phyloP scores from a whole-genome alignment of 2,797 vertebrate genomes.

The Esox lucius region DNA sequence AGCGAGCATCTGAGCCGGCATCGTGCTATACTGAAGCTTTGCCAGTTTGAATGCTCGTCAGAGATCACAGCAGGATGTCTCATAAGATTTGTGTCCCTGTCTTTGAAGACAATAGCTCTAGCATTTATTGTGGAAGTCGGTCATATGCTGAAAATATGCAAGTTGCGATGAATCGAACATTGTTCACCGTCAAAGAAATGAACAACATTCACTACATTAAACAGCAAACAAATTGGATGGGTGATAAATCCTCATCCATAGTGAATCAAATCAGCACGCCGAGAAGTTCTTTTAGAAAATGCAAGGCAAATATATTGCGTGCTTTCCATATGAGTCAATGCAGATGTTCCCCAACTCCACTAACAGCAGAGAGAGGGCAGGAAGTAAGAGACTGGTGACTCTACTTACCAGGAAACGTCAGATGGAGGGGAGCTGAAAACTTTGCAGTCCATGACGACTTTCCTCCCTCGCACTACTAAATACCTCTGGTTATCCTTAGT shows the following conservation, averaged over 20 bases:
- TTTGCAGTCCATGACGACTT: conserved; percentile 79
- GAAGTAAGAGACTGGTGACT: not conserved
- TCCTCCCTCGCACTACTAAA: conserved; percentile 72
- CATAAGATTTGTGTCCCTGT: too few relatives aligned
- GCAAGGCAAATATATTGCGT: not conserved
- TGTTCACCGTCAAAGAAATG: not conserved
- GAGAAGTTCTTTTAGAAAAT: not conserved
- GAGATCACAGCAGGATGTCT: too few relatives aligned
- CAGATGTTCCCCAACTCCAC: not conserved
- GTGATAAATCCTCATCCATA: not conserved
- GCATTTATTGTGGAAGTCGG: too few relatives aligned
- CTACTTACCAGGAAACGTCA: conserved; percentile 81
- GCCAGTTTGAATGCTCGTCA: too few relatives aligned
- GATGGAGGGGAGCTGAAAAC: conserved; percentile 87
- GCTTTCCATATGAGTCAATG: not conserved
- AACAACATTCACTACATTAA: not conserved
- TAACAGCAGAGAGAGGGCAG: not conserved
- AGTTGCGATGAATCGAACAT: not conserved
- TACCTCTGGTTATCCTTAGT: conserved; percentile 81
- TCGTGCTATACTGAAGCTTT: too few relatives aligned
- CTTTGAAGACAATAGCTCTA: too few relatives aligned
- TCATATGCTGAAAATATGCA: too few relatives aligned
- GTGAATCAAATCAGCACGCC: not conserved
- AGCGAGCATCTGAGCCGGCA: too few relatives aligned
- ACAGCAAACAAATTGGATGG: not conserved